A percentile compares a stretch with the other conserved stretches of the same genome.
Evolutionary conservation across 1,140 invertebrate species (phyloP).

Genomic region (Drosophila pandora): DNA sequence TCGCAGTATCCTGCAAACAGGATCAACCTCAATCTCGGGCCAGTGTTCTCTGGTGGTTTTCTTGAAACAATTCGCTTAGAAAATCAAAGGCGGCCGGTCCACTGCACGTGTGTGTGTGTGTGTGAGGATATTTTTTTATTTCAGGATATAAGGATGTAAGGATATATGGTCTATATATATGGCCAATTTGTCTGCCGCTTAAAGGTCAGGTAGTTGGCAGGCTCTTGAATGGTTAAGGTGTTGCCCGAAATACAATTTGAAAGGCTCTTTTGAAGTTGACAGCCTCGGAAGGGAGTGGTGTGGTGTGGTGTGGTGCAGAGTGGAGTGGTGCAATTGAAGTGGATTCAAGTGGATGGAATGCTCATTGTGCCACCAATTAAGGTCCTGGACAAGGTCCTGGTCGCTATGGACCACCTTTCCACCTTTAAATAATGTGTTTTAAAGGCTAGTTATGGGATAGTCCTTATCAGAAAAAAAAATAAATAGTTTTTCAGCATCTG

Average conservation of each 20-base stretch:
- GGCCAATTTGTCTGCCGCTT: slow-evolving; percentile 77
- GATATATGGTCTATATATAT: slow-evolving; percentile 37
- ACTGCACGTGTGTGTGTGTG: slow-evolving; percentile 21
- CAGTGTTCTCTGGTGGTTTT: slow-evolving; percentile 73
- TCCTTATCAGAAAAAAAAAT: not conserved
- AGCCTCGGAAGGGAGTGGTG: slow-evolving; percentile 9
- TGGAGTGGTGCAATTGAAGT: slow-evolving; percentile 15
- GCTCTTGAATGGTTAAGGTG: slow-evolving; percentile 42
- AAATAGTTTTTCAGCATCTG: not conserved
- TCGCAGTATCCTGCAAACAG: slow-evolving; percentile 8
- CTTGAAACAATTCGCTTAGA: slow-evolving; percentile 84
- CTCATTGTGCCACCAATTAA: slow-evolving; percentile 51
- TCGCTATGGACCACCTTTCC: slow-evolving; percentile 3
- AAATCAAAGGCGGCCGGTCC: slow-evolving; percentile 78
- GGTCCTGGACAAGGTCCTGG: slow-evolving; percentile 31
- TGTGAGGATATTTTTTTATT: too few species aligned
- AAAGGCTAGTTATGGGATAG: not conserved
- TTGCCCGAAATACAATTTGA: slow-evolving; percentile 73
- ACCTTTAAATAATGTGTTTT: not conserved
- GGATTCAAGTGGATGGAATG: slow-evolving; percentile 35
- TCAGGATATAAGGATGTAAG: too few species aligned
- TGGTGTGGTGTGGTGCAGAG: too few species aligned
- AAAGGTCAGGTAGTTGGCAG: slow-evolving; percentile 29
- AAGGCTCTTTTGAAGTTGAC: slow-evolving; percentile 74
- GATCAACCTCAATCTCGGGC: slow-evolving; percentile 19